phyloP scores from a whole-genome alignment of 2,797 vertebrate species.

The Pteronotus mesoamericanus region DNA sequence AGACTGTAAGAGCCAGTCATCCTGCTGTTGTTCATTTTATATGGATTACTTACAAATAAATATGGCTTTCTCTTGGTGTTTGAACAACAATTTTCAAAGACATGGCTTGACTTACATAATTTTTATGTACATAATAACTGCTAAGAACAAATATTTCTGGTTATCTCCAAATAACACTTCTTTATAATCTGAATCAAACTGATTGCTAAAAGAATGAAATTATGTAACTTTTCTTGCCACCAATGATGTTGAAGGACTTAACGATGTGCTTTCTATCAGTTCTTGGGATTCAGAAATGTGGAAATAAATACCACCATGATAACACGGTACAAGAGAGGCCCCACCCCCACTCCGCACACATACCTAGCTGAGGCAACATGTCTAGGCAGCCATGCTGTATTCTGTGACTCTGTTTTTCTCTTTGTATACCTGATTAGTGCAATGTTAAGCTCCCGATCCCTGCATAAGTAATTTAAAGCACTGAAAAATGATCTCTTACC shows the following conservation, averaged over 20 bases:
- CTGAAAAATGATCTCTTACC: not conserved
- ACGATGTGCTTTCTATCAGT: not conserved
- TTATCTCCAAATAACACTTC: not conserved
- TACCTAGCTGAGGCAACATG: not conserved
- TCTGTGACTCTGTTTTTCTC: accelerated
- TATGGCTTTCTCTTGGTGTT: not conserved
- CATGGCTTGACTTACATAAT: not conserved
- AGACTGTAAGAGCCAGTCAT: not conserved
- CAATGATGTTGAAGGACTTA: not conserved
- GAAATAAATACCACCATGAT: not conserved
- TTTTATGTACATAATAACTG: conserved; percentile 4
- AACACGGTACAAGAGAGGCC: not conserved
- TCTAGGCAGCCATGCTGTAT: not conserved
- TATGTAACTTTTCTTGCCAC: not conserved
- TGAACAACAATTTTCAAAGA: conserved; percentile 33
- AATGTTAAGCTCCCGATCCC: not conserved
- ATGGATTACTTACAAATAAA: conserved; percentile 48
- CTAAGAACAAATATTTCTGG: not conserved
- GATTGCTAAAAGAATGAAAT: not conserved
- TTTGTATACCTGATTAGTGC: not conserved
- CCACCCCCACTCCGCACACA: accelerated
- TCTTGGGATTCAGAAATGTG: not conserved
- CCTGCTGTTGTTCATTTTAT: not conserved
- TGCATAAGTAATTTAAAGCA: not conserved
- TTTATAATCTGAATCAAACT: not conserved